Evolutionary conservation across 2,888 invertebrate species (phyloP).

Genomic region (Syritta pipiens): DNA sequence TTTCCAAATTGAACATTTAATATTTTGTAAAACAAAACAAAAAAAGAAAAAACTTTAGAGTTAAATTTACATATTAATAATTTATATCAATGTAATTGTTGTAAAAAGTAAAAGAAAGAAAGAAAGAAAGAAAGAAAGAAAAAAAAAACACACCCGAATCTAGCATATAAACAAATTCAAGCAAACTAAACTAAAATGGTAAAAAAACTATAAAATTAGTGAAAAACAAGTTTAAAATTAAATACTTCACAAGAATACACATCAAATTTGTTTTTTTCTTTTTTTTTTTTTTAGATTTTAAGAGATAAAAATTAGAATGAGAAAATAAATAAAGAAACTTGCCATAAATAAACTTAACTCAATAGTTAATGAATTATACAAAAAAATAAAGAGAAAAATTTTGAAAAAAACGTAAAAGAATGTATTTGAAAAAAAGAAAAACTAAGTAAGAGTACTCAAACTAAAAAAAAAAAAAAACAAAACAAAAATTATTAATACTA

Average conservation of each 20-base stretch:
- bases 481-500: conserved; percentile 22
- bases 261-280: conserved; percentile 21
- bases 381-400: conserved; percentile 15
- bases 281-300: conserved; percentile 26
- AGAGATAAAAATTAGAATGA: conserved; percentile 9
- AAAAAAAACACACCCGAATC: not conserved
- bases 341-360: conserved; percentile 43
- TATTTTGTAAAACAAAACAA: conserved; percentile 47
- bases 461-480: conserved; percentile 14
- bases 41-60: conserved; percentile 3
- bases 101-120: conserved; percentile 27
- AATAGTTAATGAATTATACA: conserved; percentile 41
- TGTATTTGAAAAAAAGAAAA: conserved; percentile 15
- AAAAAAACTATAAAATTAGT: not conserved
- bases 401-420: not conserved
- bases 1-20: too few species aligned
- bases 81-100: conserved; percentile 61
- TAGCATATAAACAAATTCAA: conserved; percentile 8
- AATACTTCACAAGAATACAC: conserved; percentile 16
- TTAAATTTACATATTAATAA: conserved; percentile 29
- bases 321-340: conserved; percentile 6
- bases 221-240: conserved; percentile 9
- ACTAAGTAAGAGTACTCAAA: conserved; percentile 41
- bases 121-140: not conserved
- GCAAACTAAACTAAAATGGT: conserved; percentile 20